phyloP scores from a whole-genome alignment of 1,140 invertebrate genomes.

The Lerema accius region DNA sequence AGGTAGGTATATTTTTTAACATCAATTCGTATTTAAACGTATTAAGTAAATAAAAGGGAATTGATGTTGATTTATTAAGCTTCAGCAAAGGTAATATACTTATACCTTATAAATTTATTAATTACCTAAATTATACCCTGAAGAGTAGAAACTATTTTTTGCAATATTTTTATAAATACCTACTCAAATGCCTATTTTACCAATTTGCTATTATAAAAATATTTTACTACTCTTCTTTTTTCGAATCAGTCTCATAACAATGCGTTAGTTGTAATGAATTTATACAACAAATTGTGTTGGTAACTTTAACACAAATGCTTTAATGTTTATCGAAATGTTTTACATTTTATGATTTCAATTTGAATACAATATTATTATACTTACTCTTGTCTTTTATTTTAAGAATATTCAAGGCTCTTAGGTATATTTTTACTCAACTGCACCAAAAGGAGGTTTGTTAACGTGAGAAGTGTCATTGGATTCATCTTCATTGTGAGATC shows the following conservation, averaged over 20 bases:
- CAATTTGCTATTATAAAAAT: background rate
- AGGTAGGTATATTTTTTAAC: too few relatives aligned
- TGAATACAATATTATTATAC: conserved; percentile 2
- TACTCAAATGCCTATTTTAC: background rate
- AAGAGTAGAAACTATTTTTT: background rate
- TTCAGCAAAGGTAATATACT: background rate
- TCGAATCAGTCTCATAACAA: background rate
- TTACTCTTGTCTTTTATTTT: conserved; percentile 9
- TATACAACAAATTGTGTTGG: conserved; percentile 16
- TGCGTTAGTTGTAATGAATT: background rate
- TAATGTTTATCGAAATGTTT: conserved; percentile 8
- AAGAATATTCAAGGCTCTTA: too few relatives aligned
- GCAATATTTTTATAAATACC: conserved; percentile 6
- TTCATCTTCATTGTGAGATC: too few relatives aligned
- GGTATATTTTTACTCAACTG: too few relatives aligned
- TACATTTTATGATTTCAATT: conserved; percentile 17
- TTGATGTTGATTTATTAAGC: background rate
- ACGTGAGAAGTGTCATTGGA: too few relatives aligned
- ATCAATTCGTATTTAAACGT: too few relatives aligned
- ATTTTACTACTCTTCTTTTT: background rate
- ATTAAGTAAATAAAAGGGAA: background rate
- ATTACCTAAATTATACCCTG: background rate
- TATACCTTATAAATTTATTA: background rate
- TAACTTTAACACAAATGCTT: conserved; percentile 14
- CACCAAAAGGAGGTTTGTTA: too few relatives aligned